Evolutionary conservation across 2,797 vertebrate genomes (phyloP).

Genomic region (Takifugu rubripes): DNA sequence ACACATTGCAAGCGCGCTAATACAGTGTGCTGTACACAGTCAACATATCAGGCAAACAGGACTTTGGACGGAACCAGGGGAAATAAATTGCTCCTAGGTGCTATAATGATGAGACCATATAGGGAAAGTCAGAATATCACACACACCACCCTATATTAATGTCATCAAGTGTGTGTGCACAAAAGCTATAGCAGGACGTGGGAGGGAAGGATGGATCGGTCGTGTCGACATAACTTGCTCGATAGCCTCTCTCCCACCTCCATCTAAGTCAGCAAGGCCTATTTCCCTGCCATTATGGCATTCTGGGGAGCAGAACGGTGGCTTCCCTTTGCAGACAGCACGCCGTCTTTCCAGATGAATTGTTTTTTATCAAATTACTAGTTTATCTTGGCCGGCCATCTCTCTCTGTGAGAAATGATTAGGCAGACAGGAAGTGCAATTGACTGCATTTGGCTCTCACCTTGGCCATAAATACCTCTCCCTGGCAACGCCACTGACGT

Average conservation of each 20-base stretch:
- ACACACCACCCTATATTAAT: too few relatives aligned
- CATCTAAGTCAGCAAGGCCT: conserved; percentile 23
- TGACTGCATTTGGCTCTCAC: conserved; percentile 77
- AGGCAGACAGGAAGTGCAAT: conserved; percentile 72
- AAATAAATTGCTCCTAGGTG: conserved; percentile 1
- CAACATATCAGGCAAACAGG: conserved; percentile 1
- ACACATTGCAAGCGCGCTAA: conserved; percentile 7
- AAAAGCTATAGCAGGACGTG: too few relatives aligned
- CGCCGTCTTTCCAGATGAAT: conserved; percentile 69
- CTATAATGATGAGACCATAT: neutral
- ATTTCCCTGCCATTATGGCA: conserved; percentile 50
- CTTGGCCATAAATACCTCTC: conserved; percentile 71
- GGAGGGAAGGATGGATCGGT: conserved; percentile 6
- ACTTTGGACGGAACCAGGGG: neutral
- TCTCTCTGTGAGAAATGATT: conserved; percentile 71
- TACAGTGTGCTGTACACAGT: neutral
- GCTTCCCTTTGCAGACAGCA: conserved; percentile 47
- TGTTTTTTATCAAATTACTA: conserved; percentile 71
- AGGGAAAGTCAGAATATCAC: too few relatives aligned
- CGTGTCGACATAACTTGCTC: conserved; percentile 12
- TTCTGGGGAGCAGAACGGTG: conserved; percentile 44
- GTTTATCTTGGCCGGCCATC: conserved; percentile 68
- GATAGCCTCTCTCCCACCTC: conserved; percentile 21
- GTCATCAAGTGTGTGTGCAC: too few relatives aligned
- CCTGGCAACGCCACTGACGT: conserved; percentile 56